phyloP scores from a whole-genome alignment of 2,888 invertebrate species.

The Cephus rjabovi region DNA sequence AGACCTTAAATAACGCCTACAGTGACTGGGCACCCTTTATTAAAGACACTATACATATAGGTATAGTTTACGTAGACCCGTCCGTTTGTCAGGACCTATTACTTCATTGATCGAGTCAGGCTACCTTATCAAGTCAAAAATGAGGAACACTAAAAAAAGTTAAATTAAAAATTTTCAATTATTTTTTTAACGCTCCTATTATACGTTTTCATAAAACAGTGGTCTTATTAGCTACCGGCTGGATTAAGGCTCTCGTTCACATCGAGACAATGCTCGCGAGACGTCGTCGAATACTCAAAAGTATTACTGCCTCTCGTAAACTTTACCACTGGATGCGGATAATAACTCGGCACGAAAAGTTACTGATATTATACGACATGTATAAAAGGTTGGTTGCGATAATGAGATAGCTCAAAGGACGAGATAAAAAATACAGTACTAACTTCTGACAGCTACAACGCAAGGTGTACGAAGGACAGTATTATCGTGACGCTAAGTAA shows the following conservation, averaged over 20 bases:
- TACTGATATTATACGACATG: neutral
- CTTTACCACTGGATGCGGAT: neutral
- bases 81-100: no score
- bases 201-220: neutral
- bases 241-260: neutral
- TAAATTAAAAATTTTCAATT: neutral
- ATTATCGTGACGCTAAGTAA: neutral
- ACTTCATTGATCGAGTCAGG: no score
- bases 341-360: neutral
- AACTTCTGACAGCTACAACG: neutral
- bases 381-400: neutral
- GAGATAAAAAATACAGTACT: neutral
- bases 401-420: neutral
- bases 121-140: neutral
- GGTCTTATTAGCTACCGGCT: neutral
- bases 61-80: no score
- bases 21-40: no score
- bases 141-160: neutral
- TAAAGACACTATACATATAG: no score
- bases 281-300: neutral
- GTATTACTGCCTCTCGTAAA: neutral
- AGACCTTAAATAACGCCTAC: no score
- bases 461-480: neutral
- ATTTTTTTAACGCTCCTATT: neutral
- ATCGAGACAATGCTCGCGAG: neutral